These are phyloP conservation scores for Cyrtonyx montezumae DNA, from an alignment of 2,113 vertebrate species.

Conservation along the genomic window DNA sequence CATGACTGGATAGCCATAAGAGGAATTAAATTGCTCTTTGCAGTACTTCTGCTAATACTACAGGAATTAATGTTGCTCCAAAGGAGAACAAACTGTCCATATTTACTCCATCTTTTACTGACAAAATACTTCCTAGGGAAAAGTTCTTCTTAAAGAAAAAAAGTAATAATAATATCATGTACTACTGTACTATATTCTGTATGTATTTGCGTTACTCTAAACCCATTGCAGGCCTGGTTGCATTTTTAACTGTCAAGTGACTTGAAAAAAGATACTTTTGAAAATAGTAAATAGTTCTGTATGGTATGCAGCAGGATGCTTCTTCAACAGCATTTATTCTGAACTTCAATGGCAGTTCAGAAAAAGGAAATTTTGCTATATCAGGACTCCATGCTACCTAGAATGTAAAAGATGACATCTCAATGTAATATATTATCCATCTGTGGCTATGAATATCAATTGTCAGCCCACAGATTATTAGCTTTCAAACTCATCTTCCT, in stretches of 20 bases:
- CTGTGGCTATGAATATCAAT: not conserved
- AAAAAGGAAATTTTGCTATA: not conserved
- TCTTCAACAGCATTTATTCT: not conserved
- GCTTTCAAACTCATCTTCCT: not conserved
- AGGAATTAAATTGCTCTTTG: not conserved
- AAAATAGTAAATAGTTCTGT: not conserved
- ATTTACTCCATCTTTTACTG: not conserved
- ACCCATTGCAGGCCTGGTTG: not conserved
- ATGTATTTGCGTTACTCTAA: not conserved
- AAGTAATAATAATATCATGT: not conserved
- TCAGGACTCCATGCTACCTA: not conserved
- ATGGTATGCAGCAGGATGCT: not conserved
- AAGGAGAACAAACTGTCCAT: not conserved
- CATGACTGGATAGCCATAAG: not conserved
- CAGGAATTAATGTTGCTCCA: not conserved
- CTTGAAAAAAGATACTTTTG: not conserved
- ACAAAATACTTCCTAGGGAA: not conserved
- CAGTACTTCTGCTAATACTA: not conserved
- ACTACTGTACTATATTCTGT: not conserved
- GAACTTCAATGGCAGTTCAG: not conserved
- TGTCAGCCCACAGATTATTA: conserved; percentile 27
- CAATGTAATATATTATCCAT: not conserved
- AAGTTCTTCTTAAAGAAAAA: not conserved
- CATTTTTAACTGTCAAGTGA: not conserved
- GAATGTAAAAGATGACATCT: conserved; percentile 16